Percentiles rank a stretch among this genome's conserved stretches.
These are phyloP conservation scores for Polylopha cassiicola DNA, from an alignment of 2,888 invertebrate species.

Conservation along the genomic window DNA sequence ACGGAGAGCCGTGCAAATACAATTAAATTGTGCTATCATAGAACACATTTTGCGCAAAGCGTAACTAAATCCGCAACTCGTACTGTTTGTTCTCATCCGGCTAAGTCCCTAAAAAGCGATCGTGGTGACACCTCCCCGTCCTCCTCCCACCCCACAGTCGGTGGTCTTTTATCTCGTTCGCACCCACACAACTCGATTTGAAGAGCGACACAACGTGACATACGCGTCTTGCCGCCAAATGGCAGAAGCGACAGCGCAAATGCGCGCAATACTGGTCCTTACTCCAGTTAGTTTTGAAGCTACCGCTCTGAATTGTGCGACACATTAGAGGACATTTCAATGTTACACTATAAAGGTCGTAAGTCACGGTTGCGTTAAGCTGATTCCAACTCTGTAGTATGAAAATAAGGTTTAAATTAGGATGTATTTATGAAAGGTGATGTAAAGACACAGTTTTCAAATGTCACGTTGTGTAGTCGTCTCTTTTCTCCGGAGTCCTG, in stretches of 20 bases:
- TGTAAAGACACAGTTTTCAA: constrained; percentile 76
- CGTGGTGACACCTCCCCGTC: constrained; percentile 72
- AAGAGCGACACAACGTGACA: constrained; percentile 70
- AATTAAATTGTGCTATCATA: too few relatives aligned
- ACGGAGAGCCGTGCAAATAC: too few relatives aligned
- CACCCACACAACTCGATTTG: constrained; percentile 52
- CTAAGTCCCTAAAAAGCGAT: constrained; percentile 67
- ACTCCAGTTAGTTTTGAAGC: constrained; percentile 51
- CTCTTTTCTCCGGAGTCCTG: constrained; percentile 76
- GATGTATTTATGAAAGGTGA: constrained; percentile 40
- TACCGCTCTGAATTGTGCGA: constrained; percentile 64
- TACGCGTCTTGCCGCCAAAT: constrained; percentile 45
- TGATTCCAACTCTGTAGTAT: constrained; percentile 32
- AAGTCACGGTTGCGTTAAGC: constrained; percentile 27
- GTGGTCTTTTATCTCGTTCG: constrained; percentile 53
- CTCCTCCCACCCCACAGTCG: constrained; percentile 52
- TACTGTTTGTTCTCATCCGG: constrained; percentile 56
- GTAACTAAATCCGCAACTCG: constrained; percentile 56
- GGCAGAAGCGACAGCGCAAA: constrained; percentile 49
- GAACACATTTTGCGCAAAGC: constrained; percentile 59
- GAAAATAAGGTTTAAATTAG: constrained; percentile 27
- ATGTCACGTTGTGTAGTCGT: constrained; percentile 75
- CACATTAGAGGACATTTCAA: constrained; percentile 72
- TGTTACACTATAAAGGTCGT: constrained; percentile 36
- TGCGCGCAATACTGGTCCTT: constrained; percentile 54